phyloP scores from a whole-genome alignment of 2,113 vertebrate species.

The Carlito syrichta region DNA sequence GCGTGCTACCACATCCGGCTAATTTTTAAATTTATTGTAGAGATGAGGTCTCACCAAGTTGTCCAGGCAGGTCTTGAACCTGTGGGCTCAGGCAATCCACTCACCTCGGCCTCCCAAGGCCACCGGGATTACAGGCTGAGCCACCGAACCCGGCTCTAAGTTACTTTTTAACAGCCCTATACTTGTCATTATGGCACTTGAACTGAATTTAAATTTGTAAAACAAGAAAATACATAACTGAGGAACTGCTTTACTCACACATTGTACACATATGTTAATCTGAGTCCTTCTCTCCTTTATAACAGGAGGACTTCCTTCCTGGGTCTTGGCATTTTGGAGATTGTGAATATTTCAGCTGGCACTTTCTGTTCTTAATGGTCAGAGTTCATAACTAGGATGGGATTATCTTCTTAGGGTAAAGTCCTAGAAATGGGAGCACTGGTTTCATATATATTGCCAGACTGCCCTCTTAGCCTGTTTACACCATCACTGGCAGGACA shows the following conservation, averaged over 20 bases:
- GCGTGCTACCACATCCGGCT: no score
- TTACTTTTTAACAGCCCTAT: not conserved
- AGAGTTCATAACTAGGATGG: not conserved
- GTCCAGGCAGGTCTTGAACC: no score
- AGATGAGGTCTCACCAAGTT: no score
- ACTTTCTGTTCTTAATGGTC: not conserved
- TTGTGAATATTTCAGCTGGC: not conserved
- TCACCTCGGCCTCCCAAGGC: no score
- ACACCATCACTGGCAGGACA: not conserved
- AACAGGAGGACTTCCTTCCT: not conserved
- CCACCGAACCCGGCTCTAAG: no score
- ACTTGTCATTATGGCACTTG: not conserved
- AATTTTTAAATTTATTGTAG: no score
- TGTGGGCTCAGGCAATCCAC: no score
- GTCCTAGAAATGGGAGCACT: not conserved
- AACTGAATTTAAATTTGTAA: constrained; percentile 36
- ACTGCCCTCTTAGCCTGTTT: not conserved
- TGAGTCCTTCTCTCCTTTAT: not conserved
- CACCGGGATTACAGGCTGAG: no score
- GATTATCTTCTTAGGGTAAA: not conserved
- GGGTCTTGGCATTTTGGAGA: not conserved
- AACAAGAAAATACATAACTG: not conserved
- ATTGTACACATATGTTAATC: not conserved
- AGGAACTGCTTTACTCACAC: not conserved
- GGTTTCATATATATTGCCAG: not conserved